Base-by-base conservation (phyloP, 2,797 vertebrate genomes). In the Phataginus tricuspis region DNA sequence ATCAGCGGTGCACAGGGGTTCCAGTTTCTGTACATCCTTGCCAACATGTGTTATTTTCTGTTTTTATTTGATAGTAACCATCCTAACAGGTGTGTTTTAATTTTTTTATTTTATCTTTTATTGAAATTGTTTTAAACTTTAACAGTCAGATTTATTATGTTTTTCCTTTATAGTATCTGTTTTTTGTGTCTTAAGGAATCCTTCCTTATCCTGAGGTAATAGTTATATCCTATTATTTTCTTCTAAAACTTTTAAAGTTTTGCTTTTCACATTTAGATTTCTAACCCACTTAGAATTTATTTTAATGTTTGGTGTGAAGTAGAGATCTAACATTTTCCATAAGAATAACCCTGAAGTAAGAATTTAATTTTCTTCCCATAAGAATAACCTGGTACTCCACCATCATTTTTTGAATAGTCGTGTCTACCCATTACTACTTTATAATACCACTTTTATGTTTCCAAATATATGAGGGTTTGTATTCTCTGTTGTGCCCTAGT, bases 41-140 rank as follows among this genome's bases (percentile, higher is more conserved):
- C 51, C 49, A 83, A 79, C 51, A 69, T 49, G 64, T 83, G 29
- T 29, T 94, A 72, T 87, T 84, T 92, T 85, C 4, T 89, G 29
- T 10, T 31, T 49, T 92, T 82, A 75, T 80, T 69, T 78, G 14
- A 63, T 89, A 68, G 19, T 87, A 89, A 79, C 51, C 71, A 84
- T 94, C 39, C 53, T 90, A 85, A 75, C 45, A 15, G n/a, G 49
- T 91, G 2, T 96, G 19, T 78, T 86, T 86, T 29, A 53, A 31
- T 85, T 74, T 61, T 80, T 95, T 64, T 39, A 72, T 72, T 90
- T 85, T 92, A 39, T 78, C 39, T 92, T 96, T 88, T 90, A 72
- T 85, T 94, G 63, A 95, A 87, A 55, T 66, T 93, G 45, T 72
- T 94, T 91, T 71, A 92, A 95, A 64, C 37, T 87, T 96, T 89